These are phyloP conservation scores for Beaufortia kweichowensis DNA, from an alignment of 2,113 vertebrate genomes.

Conservation along the genomic window DNA sequence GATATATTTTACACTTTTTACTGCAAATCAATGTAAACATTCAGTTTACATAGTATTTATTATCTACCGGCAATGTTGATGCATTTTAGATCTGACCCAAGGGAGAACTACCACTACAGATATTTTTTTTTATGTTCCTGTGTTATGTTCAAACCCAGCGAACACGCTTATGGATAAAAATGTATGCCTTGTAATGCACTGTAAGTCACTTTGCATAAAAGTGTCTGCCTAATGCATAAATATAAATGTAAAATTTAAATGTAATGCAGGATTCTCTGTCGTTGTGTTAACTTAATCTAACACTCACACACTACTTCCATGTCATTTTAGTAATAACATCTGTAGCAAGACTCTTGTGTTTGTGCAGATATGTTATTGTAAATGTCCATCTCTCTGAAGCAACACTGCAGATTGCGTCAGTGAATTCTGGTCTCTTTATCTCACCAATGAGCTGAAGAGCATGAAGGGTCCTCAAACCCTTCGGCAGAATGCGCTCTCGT, in stretches of 20 bases:
- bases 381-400: not conserved
- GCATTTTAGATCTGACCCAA: not conserved
- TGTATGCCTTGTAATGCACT: too few relatives aligned
- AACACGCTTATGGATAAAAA: too few relatives aligned
- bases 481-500: constrained; percentile 10
- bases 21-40: not conserved
- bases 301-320: not conserved
- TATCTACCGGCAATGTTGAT: not conserved
- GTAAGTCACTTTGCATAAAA: too few relatives aligned
- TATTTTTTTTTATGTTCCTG: too few relatives aligned
- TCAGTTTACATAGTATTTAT: too few relatives aligned
- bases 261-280: not conserved
- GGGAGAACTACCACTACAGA: not conserved
- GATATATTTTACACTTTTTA: not conserved
- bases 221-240: too few relatives aligned
- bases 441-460: constrained; percentile 6
- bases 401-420: not conserved
- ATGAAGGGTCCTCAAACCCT: constrained; percentile 19
- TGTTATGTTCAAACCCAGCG: too few relatives aligned
- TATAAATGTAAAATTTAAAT: too few relatives aligned
- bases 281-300: not conserved
- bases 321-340: not conserved
- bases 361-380: constrained; percentile 1
- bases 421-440: not conserved
- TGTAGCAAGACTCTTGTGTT: not conserved